phyloP scores from a whole-genome alignment of 1,140 invertebrate species.

The Orchestia grillus region DNA sequence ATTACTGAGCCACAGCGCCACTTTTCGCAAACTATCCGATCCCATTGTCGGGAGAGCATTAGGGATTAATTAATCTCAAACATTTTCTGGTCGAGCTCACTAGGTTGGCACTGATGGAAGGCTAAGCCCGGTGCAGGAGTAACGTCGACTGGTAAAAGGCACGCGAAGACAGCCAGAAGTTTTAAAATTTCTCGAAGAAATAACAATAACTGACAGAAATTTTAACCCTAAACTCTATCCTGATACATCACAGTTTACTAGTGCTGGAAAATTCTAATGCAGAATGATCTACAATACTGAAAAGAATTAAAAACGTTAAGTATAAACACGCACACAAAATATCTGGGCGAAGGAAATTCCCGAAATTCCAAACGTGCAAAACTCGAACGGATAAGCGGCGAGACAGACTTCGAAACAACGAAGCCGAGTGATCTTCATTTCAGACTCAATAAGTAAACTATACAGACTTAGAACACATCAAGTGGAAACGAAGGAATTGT shows the following conservation, averaged over 20 bases:
- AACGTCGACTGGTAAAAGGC: not conserved
- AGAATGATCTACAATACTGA: not conserved
- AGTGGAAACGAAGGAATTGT: not conserved
- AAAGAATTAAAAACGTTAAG: not conserved
- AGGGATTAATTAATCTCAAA: conserved; percentile 8
- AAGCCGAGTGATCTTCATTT: not conserved
- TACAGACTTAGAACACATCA: not conserved
- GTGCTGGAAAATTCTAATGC: not conserved
- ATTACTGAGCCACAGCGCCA: not conserved
- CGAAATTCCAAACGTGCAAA: not conserved
- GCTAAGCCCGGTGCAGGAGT: not conserved
- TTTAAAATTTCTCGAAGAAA: not conserved
- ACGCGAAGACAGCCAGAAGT: not conserved
- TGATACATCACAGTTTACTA: not conserved
- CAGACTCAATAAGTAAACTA: not conserved
- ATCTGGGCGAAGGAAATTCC: not conserved
- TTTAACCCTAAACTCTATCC: not conserved
- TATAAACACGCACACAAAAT: not conserved
- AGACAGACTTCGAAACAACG: not conserved
- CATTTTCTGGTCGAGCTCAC: not conserved
- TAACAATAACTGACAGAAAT: not conserved
- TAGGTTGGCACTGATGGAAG: not conserved
- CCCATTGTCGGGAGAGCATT: not conserved
- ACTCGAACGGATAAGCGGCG: not conserved
- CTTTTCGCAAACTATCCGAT: not conserved